Evolutionary conservation across 2,888 invertebrate species (phyloP).

Genomic region (Andrena bicolor): DNA sequence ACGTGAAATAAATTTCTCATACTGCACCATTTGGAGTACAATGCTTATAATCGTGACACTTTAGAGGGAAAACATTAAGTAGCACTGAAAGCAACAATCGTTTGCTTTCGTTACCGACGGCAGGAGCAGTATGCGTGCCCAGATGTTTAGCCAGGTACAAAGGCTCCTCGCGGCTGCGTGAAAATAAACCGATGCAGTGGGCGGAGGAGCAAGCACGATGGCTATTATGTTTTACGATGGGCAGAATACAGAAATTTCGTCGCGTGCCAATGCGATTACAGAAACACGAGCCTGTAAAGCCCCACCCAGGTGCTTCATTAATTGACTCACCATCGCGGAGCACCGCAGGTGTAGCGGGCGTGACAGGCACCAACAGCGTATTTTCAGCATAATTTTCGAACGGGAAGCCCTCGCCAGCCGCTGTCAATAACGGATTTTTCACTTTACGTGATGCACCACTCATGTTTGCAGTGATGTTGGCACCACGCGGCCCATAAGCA

Average conservation of each 20-base stretch:
- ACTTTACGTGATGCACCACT: slow-evolving; percentile 85
- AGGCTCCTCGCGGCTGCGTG: neutral
- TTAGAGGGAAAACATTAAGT: neutral
- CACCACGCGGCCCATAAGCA: slow-evolving; percentile 37
- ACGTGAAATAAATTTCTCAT: neutral
- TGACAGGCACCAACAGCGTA: slow-evolving; percentile 90
- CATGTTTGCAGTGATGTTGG: slow-evolving; percentile 71
- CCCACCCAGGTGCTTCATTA: slow-evolving; percentile 68
- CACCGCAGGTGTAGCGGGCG: slow-evolving; percentile 81
- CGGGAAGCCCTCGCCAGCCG: slow-evolving; percentile 90
- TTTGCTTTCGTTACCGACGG: neutral
- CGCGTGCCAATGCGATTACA: slow-evolving; percentile 10
- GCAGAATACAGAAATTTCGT: neutral
- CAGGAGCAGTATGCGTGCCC: slow-evolving; percentile 5
- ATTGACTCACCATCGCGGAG: slow-evolving; percentile 81
- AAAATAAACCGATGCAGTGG: neutral
- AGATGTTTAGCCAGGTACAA: slow-evolving; percentile 21
- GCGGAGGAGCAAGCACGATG: neutral
- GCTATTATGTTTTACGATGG: neutral
- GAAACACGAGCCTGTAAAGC: slow-evolving; percentile 50
- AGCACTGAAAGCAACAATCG: neutral
- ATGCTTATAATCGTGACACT: neutral
- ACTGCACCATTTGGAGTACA: neutral
- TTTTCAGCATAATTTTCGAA: slow-evolving; percentile 91
- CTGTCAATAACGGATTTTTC: slow-evolving; percentile 90